Evolutionary conservation across 2,113 vertebrate species (phyloP), one percentile per base, ranked within the genome.

Genomic region (Anser brachyrhynchus): DNA sequence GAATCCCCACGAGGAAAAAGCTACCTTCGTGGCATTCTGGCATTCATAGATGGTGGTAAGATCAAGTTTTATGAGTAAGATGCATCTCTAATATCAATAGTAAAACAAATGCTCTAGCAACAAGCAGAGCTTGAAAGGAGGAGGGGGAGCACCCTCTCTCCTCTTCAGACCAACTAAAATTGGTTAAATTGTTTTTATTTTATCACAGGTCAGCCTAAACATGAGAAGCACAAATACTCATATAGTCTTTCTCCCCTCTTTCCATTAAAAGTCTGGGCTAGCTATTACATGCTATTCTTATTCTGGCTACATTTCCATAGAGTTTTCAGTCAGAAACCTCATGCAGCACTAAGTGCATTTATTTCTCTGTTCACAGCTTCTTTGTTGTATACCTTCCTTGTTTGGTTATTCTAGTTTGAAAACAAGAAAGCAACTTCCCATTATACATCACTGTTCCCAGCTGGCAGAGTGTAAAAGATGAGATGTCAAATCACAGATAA

Each of bases 271-370:
- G n/a, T 59, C 43, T 7, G 18, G 31, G 57, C 65, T 33, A 44
- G 74, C 59, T 87, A 79, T 94, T 65, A 82, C 51, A 39, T 52
- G 21, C 11, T 92, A 46, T 44, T 92, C 95, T 94, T 89, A 65
- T 73, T 96, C 84, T 84, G 43, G 31, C 26, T 89, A 8, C 18
- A 49, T 17, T 11, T 71, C 52, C 79, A 1, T 4, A 39, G 73
- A 65, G 29, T 41, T 91, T 65, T 75, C 17, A 74, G 2, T 51
- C 20, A 55, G 44, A 84, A 87, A 41, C 14, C 65, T 90, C 64
- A 84, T 62, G 54, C 70, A 94, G 70, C 35, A 92, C 29, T 28
- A 90, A 62, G 87, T 58, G 37, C 43, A 75, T 62, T 49, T 67
- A 57, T 79, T 92, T 72, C 33, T 87, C 31, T 31, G 87, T 66